Conservation (phyloP, 2,888 invertebrate genomes). For the Automeris io region DNA sequence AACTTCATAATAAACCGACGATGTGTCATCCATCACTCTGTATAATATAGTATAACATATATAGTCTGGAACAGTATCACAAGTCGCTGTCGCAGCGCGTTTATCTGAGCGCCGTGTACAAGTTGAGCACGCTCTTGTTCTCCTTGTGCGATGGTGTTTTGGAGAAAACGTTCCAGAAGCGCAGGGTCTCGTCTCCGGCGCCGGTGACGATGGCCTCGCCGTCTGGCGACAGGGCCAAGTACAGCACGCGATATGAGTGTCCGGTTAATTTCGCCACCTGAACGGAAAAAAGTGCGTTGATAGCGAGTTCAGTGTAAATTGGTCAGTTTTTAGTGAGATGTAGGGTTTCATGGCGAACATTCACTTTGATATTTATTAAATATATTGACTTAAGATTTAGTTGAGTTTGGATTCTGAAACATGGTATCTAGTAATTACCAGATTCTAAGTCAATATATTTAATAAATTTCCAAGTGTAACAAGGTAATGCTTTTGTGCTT, state of each 20-base stretch:
- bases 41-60: not conserved
- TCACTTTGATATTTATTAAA: no score
- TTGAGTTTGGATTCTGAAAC: no score
- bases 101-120: slow-evolving; percentile 87
- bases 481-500: no score
- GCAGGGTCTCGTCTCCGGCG: slow-evolving; percentile 97
- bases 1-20: not conserved
- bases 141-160: slow-evolving; percentile 97
- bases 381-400: no score
- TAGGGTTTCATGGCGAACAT: no score
- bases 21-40: not conserved
- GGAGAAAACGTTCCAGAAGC: slow-evolving; percentile 99
- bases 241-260: slow-evolving; percentile 96
- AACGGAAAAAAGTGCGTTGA: slow-evolving; percentile 17
- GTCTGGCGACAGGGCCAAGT: slow-evolving; percentile 97
- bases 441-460: no score
- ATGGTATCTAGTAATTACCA: no score
- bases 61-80: slow-evolving; percentile 1
- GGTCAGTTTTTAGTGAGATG: no score
- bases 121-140: slow-evolving; percentile 93
- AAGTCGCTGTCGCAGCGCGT: slow-evolving; percentile 1
- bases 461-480: no score
- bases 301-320: no score
- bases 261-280: slow-evolving; percentile 98
- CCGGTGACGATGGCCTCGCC: slow-evolving; percentile 99